Base-by-base conservation (phyloP, 2,888 invertebrate species). In the Cynaeus angustus region DNA sequence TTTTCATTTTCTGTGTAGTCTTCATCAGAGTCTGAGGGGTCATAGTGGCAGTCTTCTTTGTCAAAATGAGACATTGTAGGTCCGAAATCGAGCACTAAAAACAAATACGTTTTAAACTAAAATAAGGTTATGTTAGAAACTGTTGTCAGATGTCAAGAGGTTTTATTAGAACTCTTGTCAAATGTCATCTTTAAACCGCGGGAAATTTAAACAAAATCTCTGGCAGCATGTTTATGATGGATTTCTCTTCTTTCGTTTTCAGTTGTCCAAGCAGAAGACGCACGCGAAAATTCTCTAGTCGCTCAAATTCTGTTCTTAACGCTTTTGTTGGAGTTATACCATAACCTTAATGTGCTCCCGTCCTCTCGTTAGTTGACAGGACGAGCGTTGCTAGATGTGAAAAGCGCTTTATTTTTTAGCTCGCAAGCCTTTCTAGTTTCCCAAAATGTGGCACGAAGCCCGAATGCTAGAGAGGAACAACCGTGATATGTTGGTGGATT, bases 391-490 rank as follows among this genome's bases (percentile, higher is more conserved):
- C 48, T 48, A 37, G 59, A 41, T 56, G 56, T 21, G 21, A 21
- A 3, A 21, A 21, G 4, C 4, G 21, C 4, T 21, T 21, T 21
- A 21, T 21, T 21, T 21, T 21, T 21, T 4, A 21, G 21, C 21
- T 4, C 21, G 4, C 21, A 21, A 21, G 1, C 13, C 16, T 46
- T 46, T 6, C 8, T 46, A 13, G 8, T 46, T 46, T 16, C 46
- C 6, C 46, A 13, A 13, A 21, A 99, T 99, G 99, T 99, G 99
- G 99, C 98, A 98, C 86, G 99, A 99, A 88, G 99, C 99, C 43
- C 90, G 99, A 77, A 94, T 96, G 82, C 99, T 99, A 83, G 99
- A 99, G 86, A 92, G 95, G 78, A 93, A 96, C 86, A 96, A 99
- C 74, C 91, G 97, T 43, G 97, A 96, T 7, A 93, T 98, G 90